Percentiles rank a stretch among this genome's conserved stretches.
Conservation (phyloP, 2,888 invertebrate genomes). For the Coelogynopora nodosa region DNA sequence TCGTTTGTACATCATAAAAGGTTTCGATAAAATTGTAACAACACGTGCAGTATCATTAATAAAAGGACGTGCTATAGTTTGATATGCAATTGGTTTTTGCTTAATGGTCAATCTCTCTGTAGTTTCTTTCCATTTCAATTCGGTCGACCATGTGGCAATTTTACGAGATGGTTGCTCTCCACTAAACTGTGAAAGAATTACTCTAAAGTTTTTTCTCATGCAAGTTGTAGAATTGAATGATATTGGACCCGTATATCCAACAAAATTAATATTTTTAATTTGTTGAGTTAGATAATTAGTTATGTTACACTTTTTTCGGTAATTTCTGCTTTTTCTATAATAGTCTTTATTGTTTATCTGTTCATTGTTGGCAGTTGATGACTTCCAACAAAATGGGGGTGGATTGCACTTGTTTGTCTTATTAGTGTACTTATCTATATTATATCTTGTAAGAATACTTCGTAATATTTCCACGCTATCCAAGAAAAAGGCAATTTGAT, state of each 20-base stretch:
- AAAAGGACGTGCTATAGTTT: neutral
- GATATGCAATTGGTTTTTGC: neutral
- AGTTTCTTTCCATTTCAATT: neutral
- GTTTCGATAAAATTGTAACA: constrained; percentile 36
- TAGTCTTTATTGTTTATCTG: neutral
- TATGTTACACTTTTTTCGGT: neutral
- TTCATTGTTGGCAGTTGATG: neutral
- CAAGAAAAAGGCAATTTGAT: constrained; percentile 40
- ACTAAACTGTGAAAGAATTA: constrained; percentile 13
- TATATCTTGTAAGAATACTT: constrained; percentile 1
- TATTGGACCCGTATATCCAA: constrained; percentile 1
- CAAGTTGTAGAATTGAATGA: neutral
- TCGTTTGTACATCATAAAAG: constrained; percentile 8
- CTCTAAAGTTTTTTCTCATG: neutral
- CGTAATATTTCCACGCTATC: constrained; percentile 25
- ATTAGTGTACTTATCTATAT: neutral
- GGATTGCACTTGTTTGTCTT: neutral
- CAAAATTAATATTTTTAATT: neutral
- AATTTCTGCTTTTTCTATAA: neutral
- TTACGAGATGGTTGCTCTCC: neutral
- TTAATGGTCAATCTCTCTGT: neutral
- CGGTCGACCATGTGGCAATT: neutral
- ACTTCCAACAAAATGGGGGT: neutral
- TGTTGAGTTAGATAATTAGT: neutral
- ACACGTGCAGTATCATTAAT: neutral